These are phyloP conservation scores for Melipona bicolor DNA, from an alignment of 2,888 invertebrate genomes.

Conservation along the genomic window DNA sequence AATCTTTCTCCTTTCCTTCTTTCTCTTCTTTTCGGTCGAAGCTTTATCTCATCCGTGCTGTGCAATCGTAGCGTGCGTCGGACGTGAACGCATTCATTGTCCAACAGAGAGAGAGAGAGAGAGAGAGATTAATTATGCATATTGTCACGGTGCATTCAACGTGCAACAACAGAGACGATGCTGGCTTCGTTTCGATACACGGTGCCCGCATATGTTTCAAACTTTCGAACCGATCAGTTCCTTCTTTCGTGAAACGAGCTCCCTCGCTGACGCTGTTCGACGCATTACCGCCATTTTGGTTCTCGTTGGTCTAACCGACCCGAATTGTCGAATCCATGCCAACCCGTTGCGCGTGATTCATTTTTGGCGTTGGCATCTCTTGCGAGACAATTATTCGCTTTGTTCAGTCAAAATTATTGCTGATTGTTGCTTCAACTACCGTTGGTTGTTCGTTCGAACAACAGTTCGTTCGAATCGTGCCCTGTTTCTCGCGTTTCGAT, in stretches of 20 bases:
- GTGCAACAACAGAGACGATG: constrained; percentile 10
- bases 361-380: no score
- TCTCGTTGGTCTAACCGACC: constrained; percentile 14
- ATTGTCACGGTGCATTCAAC: constrained; percentile 15
- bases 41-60: neutral
- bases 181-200: neutral
- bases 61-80: neutral
- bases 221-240: neutral
- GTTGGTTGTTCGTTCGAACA: neutral
- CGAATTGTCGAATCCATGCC: neutral
- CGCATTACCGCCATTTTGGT: constrained; percentile 61
- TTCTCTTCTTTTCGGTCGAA: neutral
- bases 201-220: neutral
- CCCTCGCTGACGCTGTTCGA: neutral
- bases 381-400: neutral
- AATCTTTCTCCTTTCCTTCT: neutral
- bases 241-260: neutral
- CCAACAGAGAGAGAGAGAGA: neutral
- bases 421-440: no score
- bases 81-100: constrained; percentile 18
- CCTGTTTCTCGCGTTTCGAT: neutral
- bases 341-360: neutral
- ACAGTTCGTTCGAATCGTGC: neutral
- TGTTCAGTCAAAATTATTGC: neutral
- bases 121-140: constrained; percentile 44